Evolutionary conservation across 37 sponge, comb jelly and placozoan species (phyloP), one percentile per base, ranked within the genome.

Genomic region (Oopsacas minuta): DNA sequence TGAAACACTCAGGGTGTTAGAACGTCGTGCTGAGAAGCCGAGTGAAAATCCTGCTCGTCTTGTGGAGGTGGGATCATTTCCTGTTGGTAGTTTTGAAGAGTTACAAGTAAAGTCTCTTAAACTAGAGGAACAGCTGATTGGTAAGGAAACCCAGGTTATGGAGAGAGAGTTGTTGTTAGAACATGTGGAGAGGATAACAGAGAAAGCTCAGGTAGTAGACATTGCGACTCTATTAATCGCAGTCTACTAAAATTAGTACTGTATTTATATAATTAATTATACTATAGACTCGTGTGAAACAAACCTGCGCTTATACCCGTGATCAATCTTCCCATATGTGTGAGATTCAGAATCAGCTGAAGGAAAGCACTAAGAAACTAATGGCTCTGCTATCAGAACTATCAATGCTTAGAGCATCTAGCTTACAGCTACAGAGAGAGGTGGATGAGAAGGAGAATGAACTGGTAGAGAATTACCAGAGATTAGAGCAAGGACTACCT

Each of bases 331-430:
- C 75, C 20, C 75, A 34, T 12, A 61, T 12, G 83, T 36, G 23
- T 15, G 42, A 61, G 75, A 34, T 61, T 83, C 94, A 98, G 82
- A 37, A 86, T 8, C 90, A 90, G 81, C 89, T 98, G 39, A 91
- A 91, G 46, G 96, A 95, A 5, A 39, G 87, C 28, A 95, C 94
- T 10, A 86, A 88, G 36, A 98, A 95, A 86, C 93, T 93, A 89
- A 98, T 95, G 99, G 92, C 96, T 10, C 75, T 92, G 0, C 89
- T 98, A 20, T 95, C 99, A 0, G 96, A 98, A 39, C 86, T 98
- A 12, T 90, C 96, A 36, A 93, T 98, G 96, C 86, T 90, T 20
- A 95, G 94, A 90, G 92, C 91, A 12, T 52, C 52, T 36, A 85
- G 90, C 15, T 85, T 91, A n/a, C 88, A 88, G 84, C 87, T 96